These are phyloP conservation scores for Bombycilla garrulus DNA, from an alignment of 2,113 vertebrate species.

Conservation along the genomic window DNA sequence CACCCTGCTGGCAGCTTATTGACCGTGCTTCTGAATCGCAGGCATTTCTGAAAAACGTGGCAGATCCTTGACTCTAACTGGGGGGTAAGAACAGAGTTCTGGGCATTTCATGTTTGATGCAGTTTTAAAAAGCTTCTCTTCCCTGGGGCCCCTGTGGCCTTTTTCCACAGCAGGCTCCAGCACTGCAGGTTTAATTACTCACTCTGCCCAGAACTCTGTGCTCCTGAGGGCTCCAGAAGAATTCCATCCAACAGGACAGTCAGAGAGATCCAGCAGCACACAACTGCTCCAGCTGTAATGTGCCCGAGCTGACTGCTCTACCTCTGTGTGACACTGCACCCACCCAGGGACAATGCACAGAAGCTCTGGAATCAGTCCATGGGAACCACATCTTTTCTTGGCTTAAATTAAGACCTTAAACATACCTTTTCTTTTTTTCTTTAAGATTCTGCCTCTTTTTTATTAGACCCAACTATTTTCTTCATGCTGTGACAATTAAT, in stretches of 20 bases:
- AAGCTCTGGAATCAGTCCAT: not conserved
- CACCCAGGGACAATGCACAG: not conserved
- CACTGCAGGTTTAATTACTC: not conserved
- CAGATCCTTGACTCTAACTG: not conserved
- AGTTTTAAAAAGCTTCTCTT: not conserved
- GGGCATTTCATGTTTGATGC: not conserved
- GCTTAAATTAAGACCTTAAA: not conserved
- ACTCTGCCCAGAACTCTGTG: accelerated
- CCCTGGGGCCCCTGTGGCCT: not conserved
- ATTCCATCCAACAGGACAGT: not conserved
- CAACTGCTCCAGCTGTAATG: not conserved
- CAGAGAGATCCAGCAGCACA: not conserved
- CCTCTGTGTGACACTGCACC: not conserved
- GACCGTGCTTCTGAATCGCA: not conserved
- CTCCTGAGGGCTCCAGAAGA: not conserved
- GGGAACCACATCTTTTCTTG: not conserved
- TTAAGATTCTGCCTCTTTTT: not conserved
- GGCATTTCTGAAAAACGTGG: not conserved
- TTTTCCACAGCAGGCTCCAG: not conserved
- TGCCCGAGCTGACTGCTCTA: not conserved
- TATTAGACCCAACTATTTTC: not conserved
- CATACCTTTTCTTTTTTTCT: not conserved
- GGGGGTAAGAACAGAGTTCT: not conserved
- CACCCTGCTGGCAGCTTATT: not conserved
- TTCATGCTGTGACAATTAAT: constrained; percentile 5